phyloP scores from a whole-genome alignment of 1,140 invertebrate genomes.

The Hyles vespertilio region DNA sequence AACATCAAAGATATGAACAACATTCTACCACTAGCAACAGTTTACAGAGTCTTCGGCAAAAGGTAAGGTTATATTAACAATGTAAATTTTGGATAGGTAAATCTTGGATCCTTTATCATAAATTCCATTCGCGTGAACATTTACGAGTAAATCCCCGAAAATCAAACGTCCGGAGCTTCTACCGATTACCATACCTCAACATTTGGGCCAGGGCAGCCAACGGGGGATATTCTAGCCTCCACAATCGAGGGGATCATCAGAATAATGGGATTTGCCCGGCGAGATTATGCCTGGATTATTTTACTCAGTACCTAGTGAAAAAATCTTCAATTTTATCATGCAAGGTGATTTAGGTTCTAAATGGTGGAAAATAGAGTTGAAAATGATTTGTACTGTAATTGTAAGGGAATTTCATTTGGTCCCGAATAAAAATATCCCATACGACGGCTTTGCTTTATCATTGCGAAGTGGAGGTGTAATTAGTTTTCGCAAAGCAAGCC shows the following conservation, averaged over 20 bases:
- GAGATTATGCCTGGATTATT: constrained; percentile 75
- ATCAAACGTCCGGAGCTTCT: constrained; percentile 33
- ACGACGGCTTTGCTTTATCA: constrained; percentile 74
- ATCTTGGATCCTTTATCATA: constrained; percentile 14
- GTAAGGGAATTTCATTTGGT: constrained; percentile 64
- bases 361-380: constrained; percentile 17
- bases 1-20: no score
- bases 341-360: not conserved
- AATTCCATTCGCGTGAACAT: constrained; percentile 24
- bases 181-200: constrained; percentile 39
- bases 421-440: constrained; percentile 72
- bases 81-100: constrained; percentile 6
- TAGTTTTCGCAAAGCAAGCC: constrained; percentile 66
- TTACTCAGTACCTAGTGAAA: constrained; percentile 56
- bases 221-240: constrained; percentile 21
- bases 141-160: constrained; percentile 36
- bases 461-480: constrained; percentile 67
- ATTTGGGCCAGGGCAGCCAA: not conserved
- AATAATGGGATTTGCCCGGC: constrained; percentile 73
- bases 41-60: no score
- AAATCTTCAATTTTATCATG: constrained; percentile 3
- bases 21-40: no score
- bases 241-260: constrained; percentile 58
- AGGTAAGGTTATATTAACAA: not conserved
- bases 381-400: constrained; percentile 10